Evolutionary conservation across 2,888 invertebrate species (phyloP).

Genomic region (Amblyjoppa fuscipennis): DNA sequence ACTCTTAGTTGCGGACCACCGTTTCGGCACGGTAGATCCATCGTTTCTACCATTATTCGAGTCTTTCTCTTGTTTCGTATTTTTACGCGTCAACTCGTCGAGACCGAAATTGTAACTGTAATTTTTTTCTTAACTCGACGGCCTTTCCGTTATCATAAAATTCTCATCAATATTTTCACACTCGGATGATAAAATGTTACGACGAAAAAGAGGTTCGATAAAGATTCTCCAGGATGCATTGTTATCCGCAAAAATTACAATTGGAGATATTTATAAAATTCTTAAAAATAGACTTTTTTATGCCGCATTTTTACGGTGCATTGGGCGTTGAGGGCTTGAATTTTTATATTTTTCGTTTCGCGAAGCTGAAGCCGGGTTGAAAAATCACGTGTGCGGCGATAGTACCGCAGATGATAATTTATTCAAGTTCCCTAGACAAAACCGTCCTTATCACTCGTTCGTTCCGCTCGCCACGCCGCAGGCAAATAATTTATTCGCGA

Average conservation of each 20-base stretch:
- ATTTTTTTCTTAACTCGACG: too few relatives aligned
- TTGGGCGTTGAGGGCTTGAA: not conserved
- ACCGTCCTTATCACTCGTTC: constrained; percentile 58
- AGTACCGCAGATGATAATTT: constrained; percentile 45
- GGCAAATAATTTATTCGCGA: constrained; percentile 62
- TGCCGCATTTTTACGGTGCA: not conserved
- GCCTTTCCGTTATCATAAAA: too few relatives aligned
- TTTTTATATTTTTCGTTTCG: not conserved
- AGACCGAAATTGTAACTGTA: not conserved
- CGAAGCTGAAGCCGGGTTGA: not conserved
- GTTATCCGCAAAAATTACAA: not conserved
- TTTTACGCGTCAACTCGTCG: not conserved
- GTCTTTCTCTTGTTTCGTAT: not conserved
- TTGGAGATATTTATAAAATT: not conserved
- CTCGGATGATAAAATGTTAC: too few relatives aligned
- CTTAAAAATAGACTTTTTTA: not conserved
- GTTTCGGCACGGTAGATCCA: not conserved
- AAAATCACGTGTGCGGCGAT: not conserved
- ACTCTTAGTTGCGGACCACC: constrained; percentile 44
- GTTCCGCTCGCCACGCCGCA: constrained; percentile 31
- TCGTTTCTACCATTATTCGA: not conserved
- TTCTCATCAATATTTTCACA: not conserved
- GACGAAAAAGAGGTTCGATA: not conserved
- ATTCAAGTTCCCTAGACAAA: constrained; percentile 60
- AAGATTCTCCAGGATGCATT: not conserved